Evolutionary conservation across 23 tunicate species (phyloP), one percentile per base, ranked within the genome.

Genomic region (Phallusia fumigata): DNA sequence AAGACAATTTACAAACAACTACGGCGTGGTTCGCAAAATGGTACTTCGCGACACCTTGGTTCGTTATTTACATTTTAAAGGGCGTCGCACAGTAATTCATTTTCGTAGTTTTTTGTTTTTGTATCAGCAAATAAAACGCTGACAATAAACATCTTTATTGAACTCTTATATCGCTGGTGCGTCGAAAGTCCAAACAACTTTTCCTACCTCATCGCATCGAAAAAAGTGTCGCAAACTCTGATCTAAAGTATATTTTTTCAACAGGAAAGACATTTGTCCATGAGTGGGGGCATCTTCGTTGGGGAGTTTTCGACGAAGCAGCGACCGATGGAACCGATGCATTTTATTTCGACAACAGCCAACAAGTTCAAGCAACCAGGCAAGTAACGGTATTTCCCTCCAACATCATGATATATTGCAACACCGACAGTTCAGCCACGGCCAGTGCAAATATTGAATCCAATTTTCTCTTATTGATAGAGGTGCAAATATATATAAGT

Each of bases 221-320:
- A n/a, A n/a, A n/a, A n/a, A n/a, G n/a, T n/a, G n/a, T n/a, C n/a
- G n/a, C n/a, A n/a, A n/a, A n/a, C n/a, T n/a, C n/a, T n/a, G n/a
- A n/a, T n/a, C n/a, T 40, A 40, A 5, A 10, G 3, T 1, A 24
- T 58, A 22, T 21, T 24, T n/a, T n/a, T 58, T 58, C 3, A 6
- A 74, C 33, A 74, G 95, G 90, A 19, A 90, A 90, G 69, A 76
- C 87, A 12, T 76, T 90, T 35, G 84, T 90, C 0, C 95, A 90
- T 50, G 95, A 90, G 53, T 90, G 95, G 95, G 95, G 90, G 13
- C 95, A 90, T 50, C 65, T 78, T n/a, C 69, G 95, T 31, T 90
- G 95, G 95, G 95, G 95, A 19, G 95, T 90, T 12, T 90, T 76
- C 35, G 95, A 90, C 83, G 95, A 90, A 85, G 64, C 73, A 34